Conservation (phyloP, 2,797 vertebrate genomes). For the Cetoscarus ocellatus region DNA sequence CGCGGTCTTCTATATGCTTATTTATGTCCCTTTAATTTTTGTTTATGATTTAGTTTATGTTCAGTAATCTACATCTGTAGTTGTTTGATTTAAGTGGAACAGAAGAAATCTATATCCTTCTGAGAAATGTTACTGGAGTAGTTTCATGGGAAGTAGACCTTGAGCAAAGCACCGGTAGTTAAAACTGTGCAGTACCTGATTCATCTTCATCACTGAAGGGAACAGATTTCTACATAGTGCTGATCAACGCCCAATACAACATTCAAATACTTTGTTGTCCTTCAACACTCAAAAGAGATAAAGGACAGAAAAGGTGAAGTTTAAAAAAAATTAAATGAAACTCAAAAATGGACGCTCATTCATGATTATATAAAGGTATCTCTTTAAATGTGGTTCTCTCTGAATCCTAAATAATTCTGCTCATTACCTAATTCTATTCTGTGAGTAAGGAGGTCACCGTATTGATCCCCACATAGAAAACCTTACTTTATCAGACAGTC, state of each 20-base stretch:
- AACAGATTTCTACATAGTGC: neutral
- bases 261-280: neutral
- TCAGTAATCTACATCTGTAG: neutral
- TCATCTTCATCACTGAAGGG: neutral
- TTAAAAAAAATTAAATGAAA: neutral
- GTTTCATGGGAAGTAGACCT: neutral
- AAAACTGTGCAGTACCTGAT: neutral
- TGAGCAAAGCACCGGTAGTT: neutral
- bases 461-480: neutral
- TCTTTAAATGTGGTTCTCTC: neutral
- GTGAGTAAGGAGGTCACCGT: neutral
- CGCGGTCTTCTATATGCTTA: too few relatives aligned
- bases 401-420: neutral
- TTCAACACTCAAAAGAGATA: neutral
- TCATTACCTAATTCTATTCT: constrained; percentile 7
- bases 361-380: neutral
- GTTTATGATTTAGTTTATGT: too few relatives aligned
- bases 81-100: neutral
- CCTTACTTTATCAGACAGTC: neutral
- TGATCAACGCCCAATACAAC: neutral
- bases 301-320: neutral
- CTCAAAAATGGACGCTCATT: neutral
- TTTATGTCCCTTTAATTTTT: too few relatives aligned
- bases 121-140: too few relatives aligned
- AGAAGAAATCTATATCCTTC: neutral